Conservation (phyloP, 1,140 invertebrate species). For the Cheumatopsyche charites region DNA sequence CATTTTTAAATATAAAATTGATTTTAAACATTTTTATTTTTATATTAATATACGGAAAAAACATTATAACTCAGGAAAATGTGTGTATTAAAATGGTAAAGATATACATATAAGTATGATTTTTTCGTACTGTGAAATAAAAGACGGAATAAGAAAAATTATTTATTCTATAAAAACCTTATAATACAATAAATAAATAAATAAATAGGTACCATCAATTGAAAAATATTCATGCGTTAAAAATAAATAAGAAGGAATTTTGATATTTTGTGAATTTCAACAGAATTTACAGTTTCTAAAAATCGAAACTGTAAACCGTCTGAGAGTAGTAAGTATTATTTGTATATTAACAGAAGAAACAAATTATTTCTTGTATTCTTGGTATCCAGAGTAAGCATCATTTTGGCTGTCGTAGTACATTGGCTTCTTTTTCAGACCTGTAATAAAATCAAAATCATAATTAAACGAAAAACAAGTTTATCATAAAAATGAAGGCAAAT, state of each 20-base stretch:
- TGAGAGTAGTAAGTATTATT: constrained; percentile 28
- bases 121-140: not conserved
- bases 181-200: constrained; percentile 28
- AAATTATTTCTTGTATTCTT: constrained; percentile 38
- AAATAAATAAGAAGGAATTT: not conserved
- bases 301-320: constrained; percentile 23
- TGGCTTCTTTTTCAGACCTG: constrained; percentile 42
- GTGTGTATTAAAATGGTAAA: too few relatives aligned
- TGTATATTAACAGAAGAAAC: not conserved
- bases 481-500: too few relatives aligned
- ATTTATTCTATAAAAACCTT: constrained; percentile 18
- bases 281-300: not conserved
- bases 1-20: too few relatives aligned
- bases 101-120: not conserved
- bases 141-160: not conserved
- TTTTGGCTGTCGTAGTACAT: constrained; percentile 39
- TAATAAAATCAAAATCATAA: not conserved
- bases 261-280: not conserved
- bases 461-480: not conserved
- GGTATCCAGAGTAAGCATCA: constrained; percentile 34
- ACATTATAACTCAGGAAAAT: too few relatives aligned
- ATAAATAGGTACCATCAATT: constrained; percentile 12
- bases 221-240: constrained; percentile 22
- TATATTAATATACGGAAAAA: too few relatives aligned
- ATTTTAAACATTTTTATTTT: too few relatives aligned